Evolutionary conservation across 2,113 vertebrate genomes (phyloP), one percentile per base, ranked within the genome.

Genomic region (Cryptoleucopteryx plumbea): DNA sequence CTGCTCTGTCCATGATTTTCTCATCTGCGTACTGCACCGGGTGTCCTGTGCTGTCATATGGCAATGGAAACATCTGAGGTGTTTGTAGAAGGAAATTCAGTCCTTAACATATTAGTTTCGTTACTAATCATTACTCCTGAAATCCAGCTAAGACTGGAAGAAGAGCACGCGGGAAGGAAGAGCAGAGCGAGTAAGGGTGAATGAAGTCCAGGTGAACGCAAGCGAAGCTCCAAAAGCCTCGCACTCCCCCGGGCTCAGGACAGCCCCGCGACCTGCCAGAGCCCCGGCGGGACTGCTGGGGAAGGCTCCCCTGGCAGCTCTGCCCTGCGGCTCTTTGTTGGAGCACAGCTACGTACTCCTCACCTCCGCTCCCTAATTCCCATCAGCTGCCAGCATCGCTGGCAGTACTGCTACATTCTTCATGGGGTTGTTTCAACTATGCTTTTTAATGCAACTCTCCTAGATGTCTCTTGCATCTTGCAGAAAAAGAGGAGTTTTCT

Each of bases 191-290:
- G 2, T 40, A 58, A 75, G n/a, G 27, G 11, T 71, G 38, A 90
- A 7, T 50, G 43, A 63, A 53, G 25, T 14, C 19, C 56, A 50
- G 29, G 14, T 40, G 40, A 68, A 68, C 6, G 6, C 31, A 52
- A 81, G 20, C 0, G 3, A 82, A 75, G 26, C 48, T 75, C 47
- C 29, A 45, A 53, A 71, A 82, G 29, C 27, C 42, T 71, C 40
- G 3, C 2, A 0, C 7, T 71, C 9, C 5, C 11, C 11, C 0
- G 10, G 16, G 17, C 22, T 67, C 11, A 22, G 38, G 59, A 15
- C 38, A 71, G 42, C 32, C 16, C 13, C 3, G 5, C 2, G 9
- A 5, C 40, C 45, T 73, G 11, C 27, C 31, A 45, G n/a, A 66
- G 9, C 38, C 25, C 59, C 45, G 26, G 4, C 6, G 31, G 47